Conservation (phyloP, 2,113 vertebrate genomes). For the Anoura caudifer region DNA sequence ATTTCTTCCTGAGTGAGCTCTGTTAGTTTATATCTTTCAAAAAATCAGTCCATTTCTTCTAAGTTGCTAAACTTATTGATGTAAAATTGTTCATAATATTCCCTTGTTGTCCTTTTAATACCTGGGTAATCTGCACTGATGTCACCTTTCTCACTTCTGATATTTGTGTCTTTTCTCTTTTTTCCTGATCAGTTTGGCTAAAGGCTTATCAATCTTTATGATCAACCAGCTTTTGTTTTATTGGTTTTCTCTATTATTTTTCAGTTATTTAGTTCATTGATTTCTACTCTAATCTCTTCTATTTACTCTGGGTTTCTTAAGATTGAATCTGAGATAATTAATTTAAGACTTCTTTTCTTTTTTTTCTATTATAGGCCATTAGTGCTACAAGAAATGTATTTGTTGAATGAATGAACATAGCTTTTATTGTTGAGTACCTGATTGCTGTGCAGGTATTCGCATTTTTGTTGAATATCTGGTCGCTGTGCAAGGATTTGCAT, state of each 20-base stretch:
- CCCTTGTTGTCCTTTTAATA: not conserved
- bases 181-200: not conserved
- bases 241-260: slow-evolving; percentile 32
- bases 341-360: not conserved
- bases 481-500: not conserved
- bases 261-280: not conserved
- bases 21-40: not conserved
- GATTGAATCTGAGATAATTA: not conserved
- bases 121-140: not conserved
- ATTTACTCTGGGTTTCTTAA: slow-evolving; percentile 19
- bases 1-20: slow-evolving; percentile 8
- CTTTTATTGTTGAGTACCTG: not conserved
- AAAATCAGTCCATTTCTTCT: not conserved
- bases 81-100: not conserved
- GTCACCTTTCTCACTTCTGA: not conserved
- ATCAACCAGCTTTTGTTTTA: slow-evolving; percentile 19
- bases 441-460: not conserved
- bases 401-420: not conserved
- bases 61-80: not conserved
- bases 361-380: not conserved
- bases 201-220: slow-evolving; percentile 47
- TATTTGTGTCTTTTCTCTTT: not conserved
- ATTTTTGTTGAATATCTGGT: not conserved
- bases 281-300: slow-evolving; percentile 13
- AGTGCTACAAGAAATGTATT: not conserved